Conservation (phyloP, 2,888 invertebrate genomes). For the Clusia tigrina region DNA sequence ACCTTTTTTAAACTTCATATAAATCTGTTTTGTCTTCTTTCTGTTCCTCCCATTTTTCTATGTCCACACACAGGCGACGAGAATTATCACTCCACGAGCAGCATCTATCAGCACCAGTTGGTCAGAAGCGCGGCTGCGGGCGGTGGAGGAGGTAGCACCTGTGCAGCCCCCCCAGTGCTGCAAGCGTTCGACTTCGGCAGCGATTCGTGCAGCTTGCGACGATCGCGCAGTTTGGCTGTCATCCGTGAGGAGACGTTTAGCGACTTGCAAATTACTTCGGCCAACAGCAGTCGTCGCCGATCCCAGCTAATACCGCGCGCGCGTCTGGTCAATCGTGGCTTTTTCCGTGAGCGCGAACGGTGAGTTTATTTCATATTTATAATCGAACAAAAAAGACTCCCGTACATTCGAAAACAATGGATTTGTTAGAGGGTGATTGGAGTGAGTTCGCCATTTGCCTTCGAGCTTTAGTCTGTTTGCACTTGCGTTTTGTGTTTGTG, state of each 20-base stretch:
- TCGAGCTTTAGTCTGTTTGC: neutral
- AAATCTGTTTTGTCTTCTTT: conserved; percentile 7
- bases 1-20: too few relatives aligned
- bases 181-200: conserved; percentile 55
- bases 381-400: neutral
- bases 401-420: neutral
- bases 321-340: conserved; percentile 78
- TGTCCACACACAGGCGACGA: conserved; percentile 41
- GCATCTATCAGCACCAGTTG: conserved; percentile 37
- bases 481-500: neutral
- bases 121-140: conserved; percentile 9
- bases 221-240: conserved; percentile 78
- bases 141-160: too few relatives aligned
- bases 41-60: neutral
- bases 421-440: too few relatives aligned
- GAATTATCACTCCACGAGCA: conserved; percentile 46
- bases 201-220: conserved; percentile 68
- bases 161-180: neutral
- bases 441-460: neutral
- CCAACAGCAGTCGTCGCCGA: conserved; percentile 72
- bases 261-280: conserved; percentile 72
- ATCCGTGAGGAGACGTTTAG: conserved; percentile 80
- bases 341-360: conserved; percentile 79
- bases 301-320: conserved; percentile 83
- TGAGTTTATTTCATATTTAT: conserved; percentile 58